A percentile compares a stretch with the other conserved stretches of the same genome.
Conservation (phyloP, 2,797 vertebrate species). For the Epinephelus awoara region DNA sequence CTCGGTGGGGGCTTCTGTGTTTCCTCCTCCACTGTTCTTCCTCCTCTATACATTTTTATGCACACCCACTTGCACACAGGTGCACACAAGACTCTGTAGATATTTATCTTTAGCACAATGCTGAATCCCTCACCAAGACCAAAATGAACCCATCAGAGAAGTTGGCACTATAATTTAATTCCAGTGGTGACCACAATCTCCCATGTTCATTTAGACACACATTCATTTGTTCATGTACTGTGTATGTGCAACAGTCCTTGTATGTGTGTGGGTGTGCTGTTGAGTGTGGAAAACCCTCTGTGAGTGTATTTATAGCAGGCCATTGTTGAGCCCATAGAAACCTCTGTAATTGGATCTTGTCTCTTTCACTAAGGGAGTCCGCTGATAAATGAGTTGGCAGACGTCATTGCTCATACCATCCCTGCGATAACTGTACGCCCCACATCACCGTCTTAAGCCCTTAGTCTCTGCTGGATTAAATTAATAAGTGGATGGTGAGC, state of each 20-base stretch:
- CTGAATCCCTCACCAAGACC: slow-evolving; percentile 7
- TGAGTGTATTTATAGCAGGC: slow-evolving; percentile 84
- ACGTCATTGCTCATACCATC: slow-evolving; percentile 76
- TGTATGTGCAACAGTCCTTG: slow-evolving; percentile 31
- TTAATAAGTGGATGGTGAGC: slow-evolving; percentile 72
- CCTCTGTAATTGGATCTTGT: slow-evolving; percentile 83
- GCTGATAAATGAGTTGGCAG: slow-evolving; percentile 82
- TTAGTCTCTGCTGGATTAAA: slow-evolving; percentile 70
- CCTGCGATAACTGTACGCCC: slow-evolving; percentile 67
- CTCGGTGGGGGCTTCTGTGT: slow-evolving; percentile 42
- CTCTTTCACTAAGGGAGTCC: slow-evolving; percentile 69
- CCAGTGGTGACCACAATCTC: slow-evolving; percentile 2
- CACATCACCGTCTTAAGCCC: slow-evolving; percentile 70
- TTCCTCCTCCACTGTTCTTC: slow-evolving; percentile 19
- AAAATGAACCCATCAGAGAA: slow-evolving; percentile 16
- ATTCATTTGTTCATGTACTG: slow-evolving; percentile 24
- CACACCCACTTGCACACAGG: slow-evolving; percentile 21
- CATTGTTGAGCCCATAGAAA: slow-evolving; percentile 86
- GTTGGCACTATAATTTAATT: not conserved
- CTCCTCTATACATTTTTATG: slow-evolving; percentile 10
- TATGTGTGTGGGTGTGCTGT: slow-evolving; percentile 68
- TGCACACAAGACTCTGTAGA: not conserved
- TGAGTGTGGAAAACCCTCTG: slow-evolving; percentile 83
- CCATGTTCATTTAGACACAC: slow-evolving; percentile 9
- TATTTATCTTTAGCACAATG: not conserved